These are phyloP conservation scores for Dryobotodes eremita DNA, from an alignment of 2,888 invertebrate genomes.

Conservation along the genomic window DNA sequence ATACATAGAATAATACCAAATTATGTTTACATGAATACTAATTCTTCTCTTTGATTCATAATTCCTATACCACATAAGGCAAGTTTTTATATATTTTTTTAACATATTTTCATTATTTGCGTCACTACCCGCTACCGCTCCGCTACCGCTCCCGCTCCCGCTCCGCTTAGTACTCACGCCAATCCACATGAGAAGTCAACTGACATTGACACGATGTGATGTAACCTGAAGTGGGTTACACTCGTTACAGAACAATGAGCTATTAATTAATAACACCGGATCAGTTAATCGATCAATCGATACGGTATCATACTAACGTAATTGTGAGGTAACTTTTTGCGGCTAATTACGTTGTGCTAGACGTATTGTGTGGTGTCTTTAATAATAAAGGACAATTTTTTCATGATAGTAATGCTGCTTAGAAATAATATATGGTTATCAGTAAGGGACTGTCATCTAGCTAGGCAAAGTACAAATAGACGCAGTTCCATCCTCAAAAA, in stretches of 20 bases:
- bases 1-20: too few species aligned
- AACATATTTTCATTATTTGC: too few species aligned
- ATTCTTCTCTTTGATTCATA: too few species aligned
- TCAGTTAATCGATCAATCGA: conserved; percentile 59
- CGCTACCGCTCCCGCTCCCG: background rate
- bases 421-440: background rate
- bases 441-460: background rate
- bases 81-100: too few species aligned
- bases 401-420: background rate
- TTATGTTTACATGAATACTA: too few species aligned
- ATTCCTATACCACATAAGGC: too few species aligned
- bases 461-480: background rate
- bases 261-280: conserved; percentile 62
- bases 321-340: conserved; percentile 51
- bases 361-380: conserved; percentile 6
- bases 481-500: background rate
- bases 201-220: conserved; percentile 76
- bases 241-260: conserved; percentile 66
- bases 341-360: conserved; percentile 20
- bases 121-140: too few species aligned
- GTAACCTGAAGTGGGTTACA: conserved; percentile 72
- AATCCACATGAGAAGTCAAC: conserved; percentile 61
- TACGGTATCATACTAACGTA: conserved; percentile 45
- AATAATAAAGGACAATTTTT: too few species aligned
- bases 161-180: conserved; percentile 34